Percentiles rank a stretch among this genome's conserved stretches.
These are phyloP conservation scores for Ormyrus labotus DNA, from an alignment of 2,888 invertebrate genomes.

Conservation along the genomic window DNA sequence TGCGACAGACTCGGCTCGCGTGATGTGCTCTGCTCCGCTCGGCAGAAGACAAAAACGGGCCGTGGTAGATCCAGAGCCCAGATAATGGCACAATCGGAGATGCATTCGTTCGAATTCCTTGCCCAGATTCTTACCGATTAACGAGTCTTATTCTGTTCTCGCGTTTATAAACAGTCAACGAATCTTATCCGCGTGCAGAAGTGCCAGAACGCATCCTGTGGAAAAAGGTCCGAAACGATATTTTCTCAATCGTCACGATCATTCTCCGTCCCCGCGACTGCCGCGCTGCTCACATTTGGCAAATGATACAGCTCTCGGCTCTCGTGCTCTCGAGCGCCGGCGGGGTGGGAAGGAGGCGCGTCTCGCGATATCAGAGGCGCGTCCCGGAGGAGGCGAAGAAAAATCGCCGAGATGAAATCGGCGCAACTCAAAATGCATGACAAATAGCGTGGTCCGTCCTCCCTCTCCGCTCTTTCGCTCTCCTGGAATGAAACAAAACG, in stretches of 20 bases:
- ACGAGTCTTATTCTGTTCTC: too few species aligned
- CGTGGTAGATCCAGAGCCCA: slow-evolving; percentile 31
- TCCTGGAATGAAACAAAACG: slow-evolving; percentile 73
- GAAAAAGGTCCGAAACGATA: slow-evolving; percentile 11
- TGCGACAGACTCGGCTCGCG: background rate
- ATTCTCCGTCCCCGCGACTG: background rate
- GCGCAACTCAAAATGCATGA: slow-evolving; percentile 72
- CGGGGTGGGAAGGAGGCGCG: slow-evolving; percentile 3
- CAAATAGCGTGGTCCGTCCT: slow-evolving; percentile 68
- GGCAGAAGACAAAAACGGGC: slow-evolving; percentile 9
- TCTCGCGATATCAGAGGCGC: slow-evolving; percentile 8
- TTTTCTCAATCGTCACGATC: slow-evolving; percentile 35
- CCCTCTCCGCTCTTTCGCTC: slow-evolving; percentile 38
- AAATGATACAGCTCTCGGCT: slow-evolving; percentile 12
- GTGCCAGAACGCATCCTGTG: too few species aligned
- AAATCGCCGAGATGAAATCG: slow-evolving; percentile 74
- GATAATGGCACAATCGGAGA: slow-evolving; percentile 28
- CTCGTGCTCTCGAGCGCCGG: slow-evolving; percentile 6
- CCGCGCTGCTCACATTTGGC: slow-evolving; percentile 58
- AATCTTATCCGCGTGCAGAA: too few species aligned
- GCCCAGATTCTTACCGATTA: too few species aligned
- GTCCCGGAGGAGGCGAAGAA: slow-evolving; percentile 55
- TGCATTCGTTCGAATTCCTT: too few species aligned
- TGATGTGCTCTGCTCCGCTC: background rate
- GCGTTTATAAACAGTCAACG: too few species aligned